Base-by-base conservation (phyloP, 2,888 invertebrate genomes). In the Dorcus hopei region DNA sequence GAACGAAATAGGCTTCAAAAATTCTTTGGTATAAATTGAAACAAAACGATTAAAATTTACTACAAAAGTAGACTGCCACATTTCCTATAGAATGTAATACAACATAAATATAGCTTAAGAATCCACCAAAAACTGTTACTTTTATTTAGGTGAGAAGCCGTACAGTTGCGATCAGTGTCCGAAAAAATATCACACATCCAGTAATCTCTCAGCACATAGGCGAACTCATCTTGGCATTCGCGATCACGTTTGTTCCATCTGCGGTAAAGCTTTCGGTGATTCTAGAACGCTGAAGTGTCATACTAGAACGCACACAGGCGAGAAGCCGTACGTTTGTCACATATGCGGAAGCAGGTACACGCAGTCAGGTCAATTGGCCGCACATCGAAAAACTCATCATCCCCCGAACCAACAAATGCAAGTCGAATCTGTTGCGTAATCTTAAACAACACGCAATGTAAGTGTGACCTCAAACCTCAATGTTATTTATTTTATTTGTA, bases 141-240 rank as follows among this genome's bases (percentile, higher is more conserved):
- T 48, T 11, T 49, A 19, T 38, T 3, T 33, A 76, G 76, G 76
- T 47, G 77, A 77, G 62, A 74, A 71, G 58, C 77, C 77, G 0
- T 77, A 76, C 54, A 61, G 60, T 52, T 77, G 77, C 53, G 70
- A 76, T 57, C 66, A 72, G 53, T 77, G 77, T 54, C 69, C 69
- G 6, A 77, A 77, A 65, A 65, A 70, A 16, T 78, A 75, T 59
- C 73, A 74, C 54, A 77, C 77, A 0, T 75, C 77, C 1, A 77
- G 77, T 54, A 77, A 78, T 61, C 62, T 78, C 4, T 72, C 77
- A 1, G 72, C 74, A 0, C 77, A 78, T 56, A 74, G 71, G 63
- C 65, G 71, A 42, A 75, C 73, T 1, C 77, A 78, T 66, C 52
- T 68, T 5, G 76, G 77, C 0, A 66, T 75, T 4, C 72, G 68